A percentile compares a stretch with the other conserved stretches of the same genome.
Evolutionary conservation across 2,888 invertebrate species (phyloP).

Genomic region (Hirtodrosophila confusa): DNA sequence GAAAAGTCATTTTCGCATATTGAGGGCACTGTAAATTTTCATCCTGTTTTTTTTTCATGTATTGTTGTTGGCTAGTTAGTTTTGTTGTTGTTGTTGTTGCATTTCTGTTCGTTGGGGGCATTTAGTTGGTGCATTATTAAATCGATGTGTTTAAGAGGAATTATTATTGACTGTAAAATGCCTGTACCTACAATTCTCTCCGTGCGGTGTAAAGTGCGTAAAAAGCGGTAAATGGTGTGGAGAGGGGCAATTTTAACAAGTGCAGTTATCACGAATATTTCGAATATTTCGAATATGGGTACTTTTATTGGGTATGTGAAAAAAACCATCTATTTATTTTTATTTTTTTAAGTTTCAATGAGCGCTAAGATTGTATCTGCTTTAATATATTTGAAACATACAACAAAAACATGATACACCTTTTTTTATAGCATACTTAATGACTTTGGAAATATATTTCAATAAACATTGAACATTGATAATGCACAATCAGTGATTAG

Average conservation of each 20-base stretch:
- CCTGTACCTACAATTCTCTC: no score
- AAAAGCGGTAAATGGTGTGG: no score
- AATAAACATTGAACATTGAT: no score
- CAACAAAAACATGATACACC: no score
- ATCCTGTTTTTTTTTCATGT: conserved; percentile 24
- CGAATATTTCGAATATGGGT: conserved; percentile 2
- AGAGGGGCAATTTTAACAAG: neutral
- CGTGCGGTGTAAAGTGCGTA: conserved; percentile 16
- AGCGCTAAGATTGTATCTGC: no score
- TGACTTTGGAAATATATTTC: no score
- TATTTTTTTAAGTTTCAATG: no score
- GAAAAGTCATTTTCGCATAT: conserved; percentile 60
- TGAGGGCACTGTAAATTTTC: conserved; percentile 36
- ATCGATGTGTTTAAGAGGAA: conserved; percentile 72
- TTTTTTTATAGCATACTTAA: no score
- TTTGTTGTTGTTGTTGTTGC: conserved; percentile 17
- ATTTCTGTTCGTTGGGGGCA: conserved; percentile 31
- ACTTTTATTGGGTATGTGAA: conserved; percentile 2
- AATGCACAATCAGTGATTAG: no score
- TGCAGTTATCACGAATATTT: no score
- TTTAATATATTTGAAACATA: no score
- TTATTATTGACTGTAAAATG: conserved; percentile 75
- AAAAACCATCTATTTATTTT: no score
- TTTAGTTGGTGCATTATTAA: conserved; percentile 64
- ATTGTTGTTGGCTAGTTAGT: conserved; percentile 50